phyloP scores from a whole-genome alignment of 64 coral and sea anemone species.

The Dendrophyllia cribrosa region DNA sequence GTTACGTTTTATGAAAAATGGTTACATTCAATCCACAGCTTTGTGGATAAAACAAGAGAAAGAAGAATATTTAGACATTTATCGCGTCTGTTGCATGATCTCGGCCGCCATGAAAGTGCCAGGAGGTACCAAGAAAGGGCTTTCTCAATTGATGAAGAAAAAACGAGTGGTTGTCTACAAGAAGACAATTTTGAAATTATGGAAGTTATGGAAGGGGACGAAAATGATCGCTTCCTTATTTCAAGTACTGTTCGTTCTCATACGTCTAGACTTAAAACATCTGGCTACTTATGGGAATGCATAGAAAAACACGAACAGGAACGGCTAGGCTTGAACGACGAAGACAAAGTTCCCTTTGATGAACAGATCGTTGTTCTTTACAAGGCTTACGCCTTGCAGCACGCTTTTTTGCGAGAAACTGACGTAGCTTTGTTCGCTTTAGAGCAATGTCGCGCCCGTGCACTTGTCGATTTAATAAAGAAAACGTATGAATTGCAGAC shows the following conservation, averaged over 20 bases:
- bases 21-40: background rate
- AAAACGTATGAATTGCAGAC: background rate
- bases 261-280: background rate
- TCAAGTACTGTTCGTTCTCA: background rate
- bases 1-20: background rate
- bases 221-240: background rate
- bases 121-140: slow-evolving; percentile 20
- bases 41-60: background rate
- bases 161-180: background rate
- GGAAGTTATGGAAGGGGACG: background rate
- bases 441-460: slow-evolving; percentile 3
- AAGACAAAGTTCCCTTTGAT: background rate
- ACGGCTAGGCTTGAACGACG: background rate
- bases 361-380: background rate
- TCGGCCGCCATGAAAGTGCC: background rate
- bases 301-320: background rate
- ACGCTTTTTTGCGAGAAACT: background rate
- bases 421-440: background rate
- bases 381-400: background rate
- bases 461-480: background rate
- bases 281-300: background rate
- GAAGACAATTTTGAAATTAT: background rate
- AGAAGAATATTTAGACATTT: slow-evolving; percentile 6
- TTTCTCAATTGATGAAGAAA: background rate
- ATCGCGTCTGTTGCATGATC: background rate